These are phyloP conservation scores for Acanthosoma haemorrhoidale DNA, from an alignment of 2,888 invertebrate species.

Conservation along the genomic window DNA sequence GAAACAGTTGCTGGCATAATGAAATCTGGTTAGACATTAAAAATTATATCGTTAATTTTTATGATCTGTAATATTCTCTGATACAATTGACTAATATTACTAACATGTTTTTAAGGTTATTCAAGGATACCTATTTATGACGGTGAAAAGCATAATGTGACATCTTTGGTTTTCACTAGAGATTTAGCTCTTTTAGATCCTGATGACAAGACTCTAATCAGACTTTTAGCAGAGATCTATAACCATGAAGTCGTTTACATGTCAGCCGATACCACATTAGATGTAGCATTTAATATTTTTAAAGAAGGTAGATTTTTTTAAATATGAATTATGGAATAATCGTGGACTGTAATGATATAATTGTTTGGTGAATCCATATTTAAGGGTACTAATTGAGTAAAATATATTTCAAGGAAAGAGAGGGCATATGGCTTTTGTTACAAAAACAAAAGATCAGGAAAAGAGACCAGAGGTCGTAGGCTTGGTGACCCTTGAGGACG, in stretches of 20 bases:
- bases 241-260: constrained; percentile 33
- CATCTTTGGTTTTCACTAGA: constrained; percentile 36
- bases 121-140: constrained; percentile 40
- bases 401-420: constrained; percentile 27
- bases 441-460: neutral
- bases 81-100: neutral
- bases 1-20: constrained; percentile 37
- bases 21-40: constrained; percentile 31
- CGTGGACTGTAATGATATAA: too few species aligned
- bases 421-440: constrained; percentile 39
- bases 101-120: constrained; percentile 34
- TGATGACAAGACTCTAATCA: constrained; percentile 36
- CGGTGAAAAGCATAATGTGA: constrained; percentile 35
- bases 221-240: constrained; percentile 25
- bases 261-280: constrained; percentile 36
- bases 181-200: constrained; percentile 40
- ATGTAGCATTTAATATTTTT: constrained; percentile 37
- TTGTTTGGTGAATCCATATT: too few species aligned
- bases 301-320: constrained; percentile 36
- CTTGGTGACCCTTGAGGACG: constrained; percentile 39
- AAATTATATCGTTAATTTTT: neutral
- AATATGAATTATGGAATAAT: neutral
- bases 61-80: neutral
- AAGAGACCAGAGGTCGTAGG: constrained; percentile 32
- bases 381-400: too few species aligned